Evolutionary conservation across 2,888 invertebrate species (phyloP).

Genomic region (Phrixothrix hirtus): DNA sequence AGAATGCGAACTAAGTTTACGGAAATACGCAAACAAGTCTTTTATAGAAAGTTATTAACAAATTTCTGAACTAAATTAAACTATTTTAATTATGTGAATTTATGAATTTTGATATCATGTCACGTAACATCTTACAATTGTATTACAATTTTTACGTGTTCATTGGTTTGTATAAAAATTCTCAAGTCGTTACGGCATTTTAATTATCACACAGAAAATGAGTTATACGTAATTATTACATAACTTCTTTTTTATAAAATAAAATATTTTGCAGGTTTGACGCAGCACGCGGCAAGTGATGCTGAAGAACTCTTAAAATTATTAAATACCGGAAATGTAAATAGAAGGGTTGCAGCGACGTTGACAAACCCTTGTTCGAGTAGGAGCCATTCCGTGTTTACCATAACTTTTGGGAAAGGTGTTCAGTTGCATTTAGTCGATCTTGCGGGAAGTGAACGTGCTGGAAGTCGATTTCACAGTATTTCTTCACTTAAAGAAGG

Average conservation of each 20-base stretch:
- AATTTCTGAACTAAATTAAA: no score
- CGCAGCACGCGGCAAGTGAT: conserved; percentile 64
- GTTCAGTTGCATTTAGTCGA: conserved; percentile 67
- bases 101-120: no score
- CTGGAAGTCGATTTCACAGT: conserved; percentile 56
- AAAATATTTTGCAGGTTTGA: conserved; percentile 60
- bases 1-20: no score
- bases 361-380: conserved; percentile 72
- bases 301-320: conserved; percentile 62
- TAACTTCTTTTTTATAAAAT: conserved; percentile 1
- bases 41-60: no score
- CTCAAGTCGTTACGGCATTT: no score
- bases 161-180: no score
- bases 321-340: conserved; percentile 64
- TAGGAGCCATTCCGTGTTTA: conserved; percentile 74
- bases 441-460: conserved; percentile 72
- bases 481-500: conserved; percentile 63
- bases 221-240: no score
- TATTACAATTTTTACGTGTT: no score
- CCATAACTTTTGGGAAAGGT: conserved; percentile 65
- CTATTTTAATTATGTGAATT: no score
- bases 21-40: no score
- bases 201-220: no score
- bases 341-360: conserved; percentile 72
- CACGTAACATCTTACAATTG: no score